Evolutionary conservation across 1,140 invertebrate genomes (phyloP).

Genomic region (Drosophila kanapiae): DNA sequence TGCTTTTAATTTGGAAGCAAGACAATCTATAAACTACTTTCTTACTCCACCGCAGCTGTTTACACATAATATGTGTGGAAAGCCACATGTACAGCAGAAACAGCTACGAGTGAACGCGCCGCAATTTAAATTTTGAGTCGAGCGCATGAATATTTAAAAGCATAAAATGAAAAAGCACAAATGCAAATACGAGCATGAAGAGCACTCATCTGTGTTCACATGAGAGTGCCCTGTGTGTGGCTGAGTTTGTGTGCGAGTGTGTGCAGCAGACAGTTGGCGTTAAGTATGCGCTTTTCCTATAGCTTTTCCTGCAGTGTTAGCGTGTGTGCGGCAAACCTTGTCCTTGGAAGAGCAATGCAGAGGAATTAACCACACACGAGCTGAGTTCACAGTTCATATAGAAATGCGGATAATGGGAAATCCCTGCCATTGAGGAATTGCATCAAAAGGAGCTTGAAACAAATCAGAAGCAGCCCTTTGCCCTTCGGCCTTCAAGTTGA

Average conservation of each 20-base stretch:
- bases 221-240: slow-evolving; percentile 13
- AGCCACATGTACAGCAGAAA: slow-evolving; percentile 6
- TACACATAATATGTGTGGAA: background rate
- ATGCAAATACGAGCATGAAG: slow-evolving; percentile 45
- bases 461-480: slow-evolving; percentile 8
- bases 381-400: slow-evolving; percentile 5
- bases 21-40: background rate
- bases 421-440: slow-evolving; percentile 5
- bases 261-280: slow-evolving; percentile 46
- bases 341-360: slow-evolving; percentile 23
- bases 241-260: slow-evolving; percentile 4
- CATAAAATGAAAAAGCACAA: slow-evolving; percentile 57
- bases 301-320: background rate
- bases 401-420: slow-evolving; percentile 9
- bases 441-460: slow-evolving; percentile 6
- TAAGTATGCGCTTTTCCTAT: slow-evolving; percentile 42
- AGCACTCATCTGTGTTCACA: slow-evolving; percentile 38
- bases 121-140: slow-evolving; percentile 54
- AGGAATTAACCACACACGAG: slow-evolving; percentile 29
- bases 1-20: background rate
- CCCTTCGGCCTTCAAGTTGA: background rate
- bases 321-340: slow-evolving; percentile 10
- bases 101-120: slow-evolving; percentile 33
- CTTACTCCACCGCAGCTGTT: background rate
- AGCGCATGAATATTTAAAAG: slow-evolving; percentile 56